Conservation (phyloP, 2,888 invertebrate species). For the Muscina levida region DNA sequence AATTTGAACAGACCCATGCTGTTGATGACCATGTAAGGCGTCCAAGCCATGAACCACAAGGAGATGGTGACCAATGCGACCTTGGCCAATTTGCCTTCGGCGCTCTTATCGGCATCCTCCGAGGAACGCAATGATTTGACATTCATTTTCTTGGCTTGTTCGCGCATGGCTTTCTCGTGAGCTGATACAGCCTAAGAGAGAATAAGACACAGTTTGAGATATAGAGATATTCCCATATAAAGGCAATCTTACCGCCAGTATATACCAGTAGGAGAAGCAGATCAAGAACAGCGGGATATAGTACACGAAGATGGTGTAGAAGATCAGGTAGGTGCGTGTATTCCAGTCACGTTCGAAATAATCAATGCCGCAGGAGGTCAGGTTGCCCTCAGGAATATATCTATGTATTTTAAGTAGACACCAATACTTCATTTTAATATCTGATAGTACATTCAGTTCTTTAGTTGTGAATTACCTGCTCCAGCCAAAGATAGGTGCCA, state of each 20-base stretch:
- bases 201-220: neutral
- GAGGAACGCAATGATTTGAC: constrained; percentile 91
- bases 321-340: constrained; percentile 89
- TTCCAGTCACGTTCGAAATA: constrained; percentile 88
- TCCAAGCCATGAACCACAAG: constrained; percentile 96
- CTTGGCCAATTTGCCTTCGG: constrained; percentile 93
- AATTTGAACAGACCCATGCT: constrained; percentile 89
- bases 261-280: constrained; percentile 93
- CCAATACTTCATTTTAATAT: too few relatives aligned
- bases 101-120: constrained; percentile 88
- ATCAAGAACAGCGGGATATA: constrained; percentile 88
- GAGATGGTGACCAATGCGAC: constrained; percentile 94
- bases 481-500: constrained; percentile 94
- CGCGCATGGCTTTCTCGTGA: constrained; percentile 92
- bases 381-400: constrained; percentile 96
- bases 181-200: constrained; percentile 87
- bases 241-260: constrained; percentile 85
- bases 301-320: constrained; percentile 90
- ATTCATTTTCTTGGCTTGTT: constrained; percentile 96
- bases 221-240: neutral
- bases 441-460: too few relatives aligned
- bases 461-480: constrained; percentile 87
- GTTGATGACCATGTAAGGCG: constrained; percentile 92
- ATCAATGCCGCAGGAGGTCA: constrained; percentile 96
- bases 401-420: too few relatives aligned